Percentiles rank a stretch among this genome's conserved stretches.
phyloP scores from a whole-genome alignment of 1,140 invertebrate genomes.

The Heliconius nattereri region DNA sequence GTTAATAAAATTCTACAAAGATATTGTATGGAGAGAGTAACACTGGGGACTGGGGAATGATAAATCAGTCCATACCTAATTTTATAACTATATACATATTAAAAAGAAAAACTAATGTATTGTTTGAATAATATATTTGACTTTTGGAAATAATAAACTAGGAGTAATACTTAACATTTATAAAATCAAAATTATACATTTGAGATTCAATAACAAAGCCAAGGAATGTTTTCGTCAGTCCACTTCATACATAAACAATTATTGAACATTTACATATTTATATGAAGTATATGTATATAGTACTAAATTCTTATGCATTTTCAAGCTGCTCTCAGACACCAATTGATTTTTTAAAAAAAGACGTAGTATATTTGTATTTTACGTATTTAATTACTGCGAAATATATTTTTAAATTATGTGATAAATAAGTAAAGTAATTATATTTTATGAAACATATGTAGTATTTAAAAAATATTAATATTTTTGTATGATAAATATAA shows the following conservation, averaged over 20 bases:
- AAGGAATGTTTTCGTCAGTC: slow-evolving; percentile 25
- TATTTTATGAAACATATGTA: too few relatives aligned
- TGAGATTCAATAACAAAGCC: slow-evolving; percentile 23
- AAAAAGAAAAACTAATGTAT: neutral
- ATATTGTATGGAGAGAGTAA: too few relatives aligned
- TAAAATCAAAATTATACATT: slow-evolving; percentile 24
- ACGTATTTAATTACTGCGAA: too few relatives aligned
- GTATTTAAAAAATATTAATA: neutral
- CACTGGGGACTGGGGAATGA: too few relatives aligned
- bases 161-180: neutral
- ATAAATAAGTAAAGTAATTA: too few relatives aligned
- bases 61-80: too few relatives aligned
- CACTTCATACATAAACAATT: slow-evolving; percentile 12
- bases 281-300: neutral
- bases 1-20: too few relatives aligned
- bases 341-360: neutral
- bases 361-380: neutral
- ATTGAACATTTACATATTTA: slow-evolving; percentile 1
- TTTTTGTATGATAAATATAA: neutral
- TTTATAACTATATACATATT: neutral
- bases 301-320: neutral
- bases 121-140: slow-evolving; percentile 13
- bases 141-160: slow-evolving; percentile 14
- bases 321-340: neutral
- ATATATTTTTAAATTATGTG: too few relatives aligned